phyloP scores from a whole-genome alignment of 2,113 vertebrate species.

The Oncorhynchus kisutch region DNA sequence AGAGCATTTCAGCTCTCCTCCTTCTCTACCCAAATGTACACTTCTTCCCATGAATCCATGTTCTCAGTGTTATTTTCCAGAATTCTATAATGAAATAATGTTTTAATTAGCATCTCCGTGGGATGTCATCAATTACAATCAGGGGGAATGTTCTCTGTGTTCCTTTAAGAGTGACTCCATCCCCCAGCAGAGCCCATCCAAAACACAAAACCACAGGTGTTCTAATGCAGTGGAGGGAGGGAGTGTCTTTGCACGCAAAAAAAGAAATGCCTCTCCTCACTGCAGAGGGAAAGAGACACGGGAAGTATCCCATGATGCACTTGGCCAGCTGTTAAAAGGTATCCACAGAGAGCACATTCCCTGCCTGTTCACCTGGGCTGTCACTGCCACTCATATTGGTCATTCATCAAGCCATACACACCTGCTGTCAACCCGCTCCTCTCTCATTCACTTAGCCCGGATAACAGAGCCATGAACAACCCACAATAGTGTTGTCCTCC shows the following conservation, averaged over 20 bases:
- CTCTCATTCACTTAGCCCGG: slow-evolving; percentile 37
- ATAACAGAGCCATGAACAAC: slow-evolving; percentile 40
- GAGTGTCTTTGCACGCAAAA: slow-evolving; percentile 9
- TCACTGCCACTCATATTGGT: slow-evolving; percentile 67
- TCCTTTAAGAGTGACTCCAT: background rate
- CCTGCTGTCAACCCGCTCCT: slow-evolving; percentile 51
- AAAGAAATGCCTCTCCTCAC: slow-evolving; percentile 7
- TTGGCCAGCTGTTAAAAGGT: slow-evolving; percentile 63
- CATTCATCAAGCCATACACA: slow-evolving; percentile 71
- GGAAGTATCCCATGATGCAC: slow-evolving; percentile 50
- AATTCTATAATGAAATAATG: too few relatives aligned
- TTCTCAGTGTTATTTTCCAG: too few relatives aligned
- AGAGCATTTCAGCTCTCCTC: too few relatives aligned
- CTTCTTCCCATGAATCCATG: background rate
- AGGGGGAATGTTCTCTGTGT: background rate
- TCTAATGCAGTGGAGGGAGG: slow-evolving; percentile 15
- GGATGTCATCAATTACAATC: too few relatives aligned
- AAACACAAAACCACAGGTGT: slow-evolving; percentile 1
- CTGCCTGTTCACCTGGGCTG: slow-evolving; percentile 66
- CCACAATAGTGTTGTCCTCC: slow-evolving; percentile 18
- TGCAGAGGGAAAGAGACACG: slow-evolving; percentile 31
- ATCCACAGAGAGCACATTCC: slow-evolving; percentile 55
- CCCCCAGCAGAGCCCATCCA: background rate
- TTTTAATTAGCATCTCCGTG: too few relatives aligned
- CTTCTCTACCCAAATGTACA: background rate